Evolutionary conservation across 2,113 vertebrate genomes (phyloP), one percentile per base, ranked within the genome.

Genomic region (Promerops cafer): DNA sequence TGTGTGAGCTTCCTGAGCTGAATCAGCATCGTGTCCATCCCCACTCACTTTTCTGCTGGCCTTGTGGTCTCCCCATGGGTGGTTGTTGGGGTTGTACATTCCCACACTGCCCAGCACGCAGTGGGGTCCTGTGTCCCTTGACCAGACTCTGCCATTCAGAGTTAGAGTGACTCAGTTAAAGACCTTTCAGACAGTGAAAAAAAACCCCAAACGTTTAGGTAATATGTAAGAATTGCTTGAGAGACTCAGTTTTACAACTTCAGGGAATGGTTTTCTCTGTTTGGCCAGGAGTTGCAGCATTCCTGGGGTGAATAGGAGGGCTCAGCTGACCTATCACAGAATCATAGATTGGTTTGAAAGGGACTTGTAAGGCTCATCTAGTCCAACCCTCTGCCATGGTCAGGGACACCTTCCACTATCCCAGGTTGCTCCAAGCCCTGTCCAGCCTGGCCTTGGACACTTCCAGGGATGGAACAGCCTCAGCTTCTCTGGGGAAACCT

Each of bases 1-100:
- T 37, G n/a, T 50, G 52, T 85, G 89, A 90, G 66, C 54, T 93
- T 76, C 87, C 82, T 45, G 56, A 80, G 86, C 39, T 52, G 39
- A 89, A 50, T 22, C 56, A 56, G 23, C 45, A 5, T 20, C 7
- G 2, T 39, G 22, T 78, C 77, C 72, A 40, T 37, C 23, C 74
- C 78, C 45, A 8, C n/a, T 35, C 44, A 4, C 70, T 49, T 57
- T 63, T 70, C 74, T 66, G 11, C 21, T 72, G 45, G 69, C 63
- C 45, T 53, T 4, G 0, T 22, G 49, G 19, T 61, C 23, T 83
- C 54, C 31, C 42, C 1, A 1, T 0, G 0, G 37, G 40, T n/a
- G 39, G 40, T 31, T 6, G 0, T 1, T 57, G 27, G 60, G 44
- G 19, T 7, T 30, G 28, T n/a, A 6, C 0, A 0, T 69, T 69